Percentiles rank a stretch among this genome's conserved stretches.
Evolutionary conservation across 30 jellyfish, hydroid and myxozoan species (phyloP).

Genomic region (Cassiopea andromeda): DNA sequence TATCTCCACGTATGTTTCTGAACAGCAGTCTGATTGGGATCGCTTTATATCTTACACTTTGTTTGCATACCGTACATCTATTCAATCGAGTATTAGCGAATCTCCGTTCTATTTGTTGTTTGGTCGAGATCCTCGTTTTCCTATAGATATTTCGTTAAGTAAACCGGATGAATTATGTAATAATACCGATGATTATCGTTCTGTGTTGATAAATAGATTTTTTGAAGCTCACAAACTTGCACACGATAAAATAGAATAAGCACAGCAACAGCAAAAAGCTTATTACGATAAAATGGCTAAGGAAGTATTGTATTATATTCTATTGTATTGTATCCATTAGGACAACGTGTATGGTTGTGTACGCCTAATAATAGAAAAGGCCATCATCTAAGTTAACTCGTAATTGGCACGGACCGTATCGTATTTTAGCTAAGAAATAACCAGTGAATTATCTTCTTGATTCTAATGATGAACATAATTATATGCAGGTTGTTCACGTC

Average conservation of each 20-base stretch:
- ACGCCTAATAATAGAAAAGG: slow-evolving; percentile 59
- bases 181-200: slow-evolving; percentile 43
- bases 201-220: slow-evolving; percentile 11
- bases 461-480: slow-evolving; percentile 31
- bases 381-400: slow-evolving; percentile 35
- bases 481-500: slow-evolving; percentile 56
- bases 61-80: slow-evolving; percentile 53
- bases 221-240: slow-evolving; percentile 39
- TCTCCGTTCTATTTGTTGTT: slow-evolving; percentile 45
- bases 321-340: not conserved
- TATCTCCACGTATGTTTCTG: slow-evolving; percentile 61
- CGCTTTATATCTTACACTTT: slow-evolving; percentile 31
- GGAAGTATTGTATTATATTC: slow-evolving; percentile 13
- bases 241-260: slow-evolving; percentile 39
- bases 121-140: slow-evolving; percentile 69
- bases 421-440: slow-evolving; percentile 53
- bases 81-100: slow-evolving; percentile 34
- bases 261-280: slow-evolving; percentile 38
- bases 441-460: slow-evolving; percentile 50
- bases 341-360: slow-evolving; percentile 71
- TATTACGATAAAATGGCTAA: slow-evolving; percentile 39
- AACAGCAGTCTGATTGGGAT: slow-evolving; percentile 69
- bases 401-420: slow-evolving; percentile 77
- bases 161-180: not conserved
- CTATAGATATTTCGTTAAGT: slow-evolving; percentile 51